These are phyloP conservation scores for Eupithecia abbreviata DNA, from an alignment of 2,888 invertebrate genomes.

Conservation along the genomic window DNA sequence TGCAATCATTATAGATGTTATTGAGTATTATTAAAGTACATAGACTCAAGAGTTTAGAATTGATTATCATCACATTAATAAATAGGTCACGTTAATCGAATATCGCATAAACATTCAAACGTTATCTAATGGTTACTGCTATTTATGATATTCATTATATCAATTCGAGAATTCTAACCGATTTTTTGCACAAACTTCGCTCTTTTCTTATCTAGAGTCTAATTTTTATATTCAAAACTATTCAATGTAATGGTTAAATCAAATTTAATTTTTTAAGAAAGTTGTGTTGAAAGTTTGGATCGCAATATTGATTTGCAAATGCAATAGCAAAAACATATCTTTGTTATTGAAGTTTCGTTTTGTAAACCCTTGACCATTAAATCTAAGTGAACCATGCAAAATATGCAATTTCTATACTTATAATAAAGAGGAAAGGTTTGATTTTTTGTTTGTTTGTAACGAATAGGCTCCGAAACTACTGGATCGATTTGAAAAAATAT, in stretches of 20 bases:
- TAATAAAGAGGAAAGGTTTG: too few species aligned
- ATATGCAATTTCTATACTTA: not conserved
- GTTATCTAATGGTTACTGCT: not conserved
- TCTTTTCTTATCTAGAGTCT: not conserved
- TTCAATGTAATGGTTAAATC: too few species aligned
- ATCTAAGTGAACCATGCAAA: not conserved
- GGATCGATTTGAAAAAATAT: too few species aligned
- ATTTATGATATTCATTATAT: not conserved
- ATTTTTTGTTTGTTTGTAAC: too few species aligned
- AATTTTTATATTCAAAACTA: not conserved
- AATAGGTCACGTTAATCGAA: not conserved
- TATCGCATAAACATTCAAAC: not conserved
- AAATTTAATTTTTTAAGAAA: too few species aligned
- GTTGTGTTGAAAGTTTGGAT: not conserved
- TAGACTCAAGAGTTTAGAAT: not conserved
- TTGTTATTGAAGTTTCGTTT: not conserved
- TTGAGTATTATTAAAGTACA: not conserved
- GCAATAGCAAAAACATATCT: not conserved
- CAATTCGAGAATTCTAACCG: too few species aligned
- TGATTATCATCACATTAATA: not conserved
- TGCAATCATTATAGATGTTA: not conserved
- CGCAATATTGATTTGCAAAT: not conserved
- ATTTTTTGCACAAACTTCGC: not conserved
- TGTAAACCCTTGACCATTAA: not conserved
- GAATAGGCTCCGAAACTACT: too few species aligned